A percentile compares a stretch with the other conserved stretches of the same genome.
Evolutionary conservation across 2,113 vertebrate genomes (phyloP).

Genomic region (Cygnus atratus): DNA sequence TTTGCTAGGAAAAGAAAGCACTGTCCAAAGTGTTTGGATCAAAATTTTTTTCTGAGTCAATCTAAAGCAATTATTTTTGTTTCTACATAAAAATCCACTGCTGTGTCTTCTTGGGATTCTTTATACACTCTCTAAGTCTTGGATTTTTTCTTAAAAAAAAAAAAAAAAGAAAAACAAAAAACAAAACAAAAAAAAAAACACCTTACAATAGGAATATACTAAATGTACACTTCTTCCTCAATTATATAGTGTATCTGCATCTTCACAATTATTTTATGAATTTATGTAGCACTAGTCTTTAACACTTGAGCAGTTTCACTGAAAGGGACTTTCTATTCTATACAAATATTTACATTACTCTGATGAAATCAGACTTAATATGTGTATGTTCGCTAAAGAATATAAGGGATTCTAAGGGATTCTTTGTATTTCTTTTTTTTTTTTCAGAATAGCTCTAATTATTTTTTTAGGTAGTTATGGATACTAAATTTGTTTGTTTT

Average conservation of each 20-base stretch:
- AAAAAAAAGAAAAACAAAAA: too few species aligned
- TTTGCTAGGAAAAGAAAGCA: neutral
- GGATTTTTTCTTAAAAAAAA: neutral
- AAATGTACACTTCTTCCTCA: neutral
- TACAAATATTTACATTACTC: neutral
- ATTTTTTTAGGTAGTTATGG: neutral
- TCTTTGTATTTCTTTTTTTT: neutral
- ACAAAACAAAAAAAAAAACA: too few species aligned
- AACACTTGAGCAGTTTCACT: neutral
- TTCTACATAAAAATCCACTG: neutral
- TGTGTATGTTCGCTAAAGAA: neutral
- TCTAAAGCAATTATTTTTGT: neutral
- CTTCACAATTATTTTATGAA: neutral
- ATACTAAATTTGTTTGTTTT: neutral
- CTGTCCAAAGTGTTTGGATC: neutral
- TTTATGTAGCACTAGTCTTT: neutral
- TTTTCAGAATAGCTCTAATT: neutral
- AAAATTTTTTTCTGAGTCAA: neutral
- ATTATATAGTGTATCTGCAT: neutral
- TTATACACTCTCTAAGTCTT: neutral
- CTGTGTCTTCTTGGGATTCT: neutral
- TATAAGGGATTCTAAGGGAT: neutral
- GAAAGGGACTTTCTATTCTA: neutral
- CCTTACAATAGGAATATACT: rapidly evolving
- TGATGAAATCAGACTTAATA: neutral